Evolutionary conservation across 2,888 invertebrate species (phyloP), one percentile per base, ranked within the genome.

Genomic region (Schizaphis graminum): DNA sequence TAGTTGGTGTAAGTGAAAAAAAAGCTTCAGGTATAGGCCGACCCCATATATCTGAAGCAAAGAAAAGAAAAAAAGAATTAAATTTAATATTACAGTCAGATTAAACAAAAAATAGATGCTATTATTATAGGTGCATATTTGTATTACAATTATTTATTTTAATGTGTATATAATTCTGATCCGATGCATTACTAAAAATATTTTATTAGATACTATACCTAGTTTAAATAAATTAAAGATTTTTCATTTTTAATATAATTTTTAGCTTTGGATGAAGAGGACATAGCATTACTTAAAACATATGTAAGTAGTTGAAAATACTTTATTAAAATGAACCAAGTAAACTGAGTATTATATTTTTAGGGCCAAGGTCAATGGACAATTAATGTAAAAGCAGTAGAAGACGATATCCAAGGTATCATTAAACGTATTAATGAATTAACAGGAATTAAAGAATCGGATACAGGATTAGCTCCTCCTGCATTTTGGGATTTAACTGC

Each of bases 401-500:
- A 99, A 96, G 99, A 99, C 95, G 99, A 99, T 95, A 99, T 99
- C 95, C 99, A 99, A 96, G 98, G 98, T 87, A 98, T 98, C 77
- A 98, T 99, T 95, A 99, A 99, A 96, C 97, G 98, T 95, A 99
- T 99, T 0, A 98, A 98, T 96, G 98, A 98, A 96, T 96, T 98
- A 49, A 98, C 99, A 67, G 99, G 99, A 28, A 99, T 99, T 94
- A 99, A 99, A 96, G 99, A 99, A 96, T 99, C 99, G 3, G 99
- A 99, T 95, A 99, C 99, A 35, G 99, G 99, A 3, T 96, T 99
- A 94, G 99, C 99, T 26, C 99, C 99, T 28, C 99, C 99, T 49
- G 99, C 99, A 0, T 96, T 99, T 16, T 99, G 99, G 99, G 99
- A 99, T 96, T 97, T 99, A 95, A 99, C 99, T 89, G 99, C 99